Conservation (phyloP, 2,888 invertebrate genomes). For the Rhodophaea formosa region DNA sequence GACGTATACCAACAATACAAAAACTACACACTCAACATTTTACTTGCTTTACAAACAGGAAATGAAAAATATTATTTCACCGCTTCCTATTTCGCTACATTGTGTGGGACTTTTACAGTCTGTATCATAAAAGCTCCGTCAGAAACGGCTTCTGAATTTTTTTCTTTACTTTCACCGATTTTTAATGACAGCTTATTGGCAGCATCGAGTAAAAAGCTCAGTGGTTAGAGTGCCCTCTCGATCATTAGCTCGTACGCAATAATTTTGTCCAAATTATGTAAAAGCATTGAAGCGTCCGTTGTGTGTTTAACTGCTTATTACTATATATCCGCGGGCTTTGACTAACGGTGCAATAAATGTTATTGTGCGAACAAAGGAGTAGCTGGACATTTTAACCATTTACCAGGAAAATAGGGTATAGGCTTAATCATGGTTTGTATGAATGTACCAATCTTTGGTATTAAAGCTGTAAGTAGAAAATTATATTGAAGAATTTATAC, state of each 20-base stretch:
- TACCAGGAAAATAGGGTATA: slow-evolving; percentile 1
- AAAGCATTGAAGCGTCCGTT: slow-evolving; percentile 59
- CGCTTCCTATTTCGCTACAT: slow-evolving; percentile 56
- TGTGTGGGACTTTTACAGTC: slow-evolving; percentile 33
- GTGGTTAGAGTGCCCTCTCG: slow-evolving; percentile 47
- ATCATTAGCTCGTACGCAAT: slow-evolving; percentile 61
- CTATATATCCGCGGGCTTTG: slow-evolving; percentile 56
- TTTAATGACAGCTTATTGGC: slow-evolving; percentile 46
- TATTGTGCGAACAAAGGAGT: slow-evolving; percentile 43
- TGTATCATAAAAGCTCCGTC: slow-evolving; percentile 40
- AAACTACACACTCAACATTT: slow-evolving; percentile 63
- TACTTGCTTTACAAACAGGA: slow-evolving; percentile 66
- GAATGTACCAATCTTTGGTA: slow-evolving; percentile 1
- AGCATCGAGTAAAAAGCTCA: slow-evolving; percentile 45
- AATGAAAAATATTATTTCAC: slow-evolving; percentile 71
- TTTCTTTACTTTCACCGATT: slow-evolving; percentile 45
- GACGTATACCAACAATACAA: slow-evolving; percentile 58
- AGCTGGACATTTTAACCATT: slow-evolving; percentile 13
- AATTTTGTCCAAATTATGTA: slow-evolving; percentile 67
- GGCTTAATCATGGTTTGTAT: slow-evolving; percentile 21
- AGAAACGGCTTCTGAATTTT: slow-evolving; percentile 44
- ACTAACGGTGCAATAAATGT: slow-evolving; percentile 60
- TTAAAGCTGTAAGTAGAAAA: too few species aligned
- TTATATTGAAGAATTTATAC: too few species aligned
- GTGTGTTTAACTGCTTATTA: slow-evolving; percentile 71